Evolutionary conservation across 2,888 invertebrate genomes (phyloP), one percentile per base, ranked within the genome.

Genomic region (Harpalus rubripes): DNA sequence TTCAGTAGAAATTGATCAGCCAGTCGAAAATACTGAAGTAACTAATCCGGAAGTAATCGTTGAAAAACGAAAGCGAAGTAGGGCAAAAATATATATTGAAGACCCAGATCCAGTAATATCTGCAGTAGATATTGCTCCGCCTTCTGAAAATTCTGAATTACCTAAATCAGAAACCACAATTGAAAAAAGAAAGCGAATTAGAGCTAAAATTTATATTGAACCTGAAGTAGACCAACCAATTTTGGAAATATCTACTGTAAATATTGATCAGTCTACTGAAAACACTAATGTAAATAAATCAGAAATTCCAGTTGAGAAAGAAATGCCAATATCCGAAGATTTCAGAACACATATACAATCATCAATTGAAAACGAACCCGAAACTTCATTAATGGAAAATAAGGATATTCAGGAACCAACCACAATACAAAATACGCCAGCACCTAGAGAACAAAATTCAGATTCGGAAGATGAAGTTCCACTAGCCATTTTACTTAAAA

Each of bases 381-480:
- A 84, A 6, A 44, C 15, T 16, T 56, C 12, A 16, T 10, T 78
- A 12, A 84, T 84, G 84, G 84, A 84, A 78, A 63, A 80, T 72
- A 85, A 85, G 72, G 68, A 68, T 78, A 84, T 84, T n/a, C 41
- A 58, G 3, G 63, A 63, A 10, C 1, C 22, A 8, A 8, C 12
- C 5, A 1, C 32, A 32, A 32, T 32, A 26, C 4, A 18, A 63
- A 10, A 63, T 22, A 12, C 12, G 10, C 18, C 7, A 7, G 52
- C 12, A 58, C 15, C 82, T n/a, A 52, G 8, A 68, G 39, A 39
- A 44, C 16, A 74, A 18, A 74, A 44, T 18, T 44, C 79, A 18
- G 85, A 85, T 85, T 85, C 85, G n/a, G 85, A 85, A 80, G 85
- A 85, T 72, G 85, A 85, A 80, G 6, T 85, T 12, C 85, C 85